Evolutionary conservation across 2,888 invertebrate genomes (phyloP).

Genomic region (Brachycybe producta): DNA sequence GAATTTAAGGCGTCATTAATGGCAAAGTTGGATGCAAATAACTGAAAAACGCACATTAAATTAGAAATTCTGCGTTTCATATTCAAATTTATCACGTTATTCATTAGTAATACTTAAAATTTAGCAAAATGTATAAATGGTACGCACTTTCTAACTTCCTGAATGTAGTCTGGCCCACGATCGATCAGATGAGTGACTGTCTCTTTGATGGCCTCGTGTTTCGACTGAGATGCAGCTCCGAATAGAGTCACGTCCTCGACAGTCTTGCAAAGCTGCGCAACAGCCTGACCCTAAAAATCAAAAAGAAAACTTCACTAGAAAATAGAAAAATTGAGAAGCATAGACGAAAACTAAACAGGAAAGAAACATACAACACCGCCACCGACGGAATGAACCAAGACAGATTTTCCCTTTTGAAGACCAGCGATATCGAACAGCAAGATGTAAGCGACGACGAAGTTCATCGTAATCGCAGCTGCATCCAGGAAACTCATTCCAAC

Average conservation of each 20-base stretch:
- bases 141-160: constrained; percentile 68
- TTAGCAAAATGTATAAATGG: no score
- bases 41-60: no score
- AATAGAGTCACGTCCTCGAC: constrained; percentile 67
- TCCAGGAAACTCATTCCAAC: constrained; percentile 60
- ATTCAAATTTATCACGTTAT: no score
- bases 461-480: constrained; percentile 70
- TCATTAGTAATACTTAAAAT: no score
- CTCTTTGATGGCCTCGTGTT: constrained; percentile 68
- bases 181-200: constrained; percentile 63
- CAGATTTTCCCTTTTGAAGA: constrained; percentile 60
- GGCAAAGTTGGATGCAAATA: no score
- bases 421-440: constrained; percentile 71
- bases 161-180: constrained; percentile 64
- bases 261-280: constrained; percentile 66
- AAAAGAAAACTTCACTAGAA: constrained; percentile 20
- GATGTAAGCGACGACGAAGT: constrained; percentile 73
- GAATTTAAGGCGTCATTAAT: no score
- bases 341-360: not conserved
- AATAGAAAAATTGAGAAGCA: constrained; percentile 17
- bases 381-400: constrained; percentile 71
- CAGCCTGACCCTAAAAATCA: constrained; percentile 60
- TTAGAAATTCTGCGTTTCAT: no score
- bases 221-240: constrained; percentile 70
- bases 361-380: constrained; percentile 55